A percentile compares a stretch with the other conserved stretches of the same genome.
phyloP scores from a whole-genome alignment of 2,797 vertebrate species.

The Acanthurus lineatus region DNA sequence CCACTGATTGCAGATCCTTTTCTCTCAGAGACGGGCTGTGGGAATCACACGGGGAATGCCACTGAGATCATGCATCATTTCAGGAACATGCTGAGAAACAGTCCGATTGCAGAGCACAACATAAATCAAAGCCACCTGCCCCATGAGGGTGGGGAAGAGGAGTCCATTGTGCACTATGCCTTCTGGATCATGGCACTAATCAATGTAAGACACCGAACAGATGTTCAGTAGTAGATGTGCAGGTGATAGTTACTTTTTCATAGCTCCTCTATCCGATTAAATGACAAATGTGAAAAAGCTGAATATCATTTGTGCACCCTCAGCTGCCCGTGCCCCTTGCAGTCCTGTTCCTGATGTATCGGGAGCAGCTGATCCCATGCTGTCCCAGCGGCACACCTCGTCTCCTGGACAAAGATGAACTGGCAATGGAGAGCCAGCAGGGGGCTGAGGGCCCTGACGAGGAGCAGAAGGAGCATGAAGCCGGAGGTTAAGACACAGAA shows the following conservation, averaged over 20 bases:
- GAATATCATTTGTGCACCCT: slow-evolving; percentile 21
- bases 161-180: slow-evolving; percentile 91
- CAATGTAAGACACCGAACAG: slow-evolving; percentile 87
- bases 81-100: slow-evolving; percentile 85
- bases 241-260: neutral
- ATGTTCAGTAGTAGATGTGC: neutral
- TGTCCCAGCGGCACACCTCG: slow-evolving; percentile 79
- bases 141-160: slow-evolving; percentile 73
- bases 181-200: slow-evolving; percentile 99
- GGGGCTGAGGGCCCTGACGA: slow-evolving; percentile 70
- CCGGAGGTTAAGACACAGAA: slow-evolving; percentile 71
- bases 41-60: slow-evolving; percentile 87
- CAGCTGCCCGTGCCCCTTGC: slow-evolving; percentile 95
- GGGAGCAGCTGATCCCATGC: slow-evolving; percentile 91
- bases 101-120: slow-evolving; percentile 82
- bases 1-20: slow-evolving; percentile 98
- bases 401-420: slow-evolving; percentile 91
- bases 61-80: slow-evolving; percentile 86
- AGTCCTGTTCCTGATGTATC: slow-evolving; percentile 93
- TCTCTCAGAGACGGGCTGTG: slow-evolving; percentile 92
- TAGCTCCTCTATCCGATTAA: no score
- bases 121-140: slow-evolving; percentile 81
- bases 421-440: slow-evolving; percentile 89
- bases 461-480: slow-evolving; percentile 68
- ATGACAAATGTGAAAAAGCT: neutral